phyloP scores from a whole-genome alignment of 2,797 vertebrate species.

The Sebastes diploproa region DNA sequence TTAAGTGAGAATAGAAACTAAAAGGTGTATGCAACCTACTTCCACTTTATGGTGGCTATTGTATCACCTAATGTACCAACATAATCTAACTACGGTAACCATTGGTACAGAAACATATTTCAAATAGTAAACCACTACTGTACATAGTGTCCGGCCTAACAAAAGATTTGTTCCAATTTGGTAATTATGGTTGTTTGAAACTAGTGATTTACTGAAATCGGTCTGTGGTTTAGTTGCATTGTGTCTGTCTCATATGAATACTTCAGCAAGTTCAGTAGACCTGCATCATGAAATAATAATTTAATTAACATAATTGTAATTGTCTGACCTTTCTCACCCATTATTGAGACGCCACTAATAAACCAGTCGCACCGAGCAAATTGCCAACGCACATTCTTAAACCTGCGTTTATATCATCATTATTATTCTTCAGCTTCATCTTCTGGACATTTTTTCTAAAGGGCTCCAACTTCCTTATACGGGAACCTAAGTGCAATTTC shows the following conservation, averaged over 20 bases:
- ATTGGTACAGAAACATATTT: not conserved
- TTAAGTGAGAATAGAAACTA: not conserved
- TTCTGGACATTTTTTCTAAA: not conserved
- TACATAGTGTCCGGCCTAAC: not conserved
- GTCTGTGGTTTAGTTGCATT: too few relatives aligned
- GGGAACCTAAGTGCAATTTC: not conserved
- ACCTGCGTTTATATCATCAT: not conserved
- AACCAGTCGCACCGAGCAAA: not conserved
- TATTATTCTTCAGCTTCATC: not conserved
- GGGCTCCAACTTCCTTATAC: not conserved
- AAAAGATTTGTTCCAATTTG: not conserved
- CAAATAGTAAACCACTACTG: not conserved
- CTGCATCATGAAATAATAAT: not conserved
- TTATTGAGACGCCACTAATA: not conserved
- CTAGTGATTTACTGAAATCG: too few relatives aligned
- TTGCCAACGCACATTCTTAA: not conserved
- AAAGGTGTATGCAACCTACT: not conserved
- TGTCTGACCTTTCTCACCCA: not conserved
- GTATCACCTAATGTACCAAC: not conserved
- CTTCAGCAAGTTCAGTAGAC: not conserved
- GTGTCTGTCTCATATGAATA: not conserved
- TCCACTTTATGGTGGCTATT: not conserved
- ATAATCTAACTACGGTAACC: not conserved
- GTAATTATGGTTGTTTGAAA: not conserved
- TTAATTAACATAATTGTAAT: not conserved